Evolutionary conservation across 2,113 vertebrate genomes (phyloP).

Genomic region (Hyperopisus bebe): DNA sequence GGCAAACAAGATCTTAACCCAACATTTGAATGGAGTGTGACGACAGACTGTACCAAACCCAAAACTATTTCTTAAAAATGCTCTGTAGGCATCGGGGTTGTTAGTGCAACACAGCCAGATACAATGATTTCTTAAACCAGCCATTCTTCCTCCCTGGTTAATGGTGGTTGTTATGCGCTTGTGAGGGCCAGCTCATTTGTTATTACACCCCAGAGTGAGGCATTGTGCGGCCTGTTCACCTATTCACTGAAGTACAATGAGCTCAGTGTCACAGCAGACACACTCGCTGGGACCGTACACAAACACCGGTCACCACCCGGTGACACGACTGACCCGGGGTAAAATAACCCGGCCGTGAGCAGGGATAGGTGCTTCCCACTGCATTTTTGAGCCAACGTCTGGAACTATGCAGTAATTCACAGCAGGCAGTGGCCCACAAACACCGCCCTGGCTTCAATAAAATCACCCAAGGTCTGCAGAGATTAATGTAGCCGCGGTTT

Average conservation of each 20-base stretch:
- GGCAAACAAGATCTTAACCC: not conserved
- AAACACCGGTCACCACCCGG: not conserved
- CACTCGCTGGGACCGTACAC: conserved; percentile 25
- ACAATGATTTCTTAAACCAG: not conserved
- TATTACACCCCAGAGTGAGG: conserved; percentile 52
- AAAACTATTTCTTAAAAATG: not conserved
- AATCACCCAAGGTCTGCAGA: not conserved
- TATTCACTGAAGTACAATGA: conserved; percentile 52
- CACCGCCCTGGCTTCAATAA: not conserved
- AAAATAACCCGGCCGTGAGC: not conserved
- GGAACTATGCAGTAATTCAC: not conserved
- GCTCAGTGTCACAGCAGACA: conserved; percentile 47
- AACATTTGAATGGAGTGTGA: not conserved
- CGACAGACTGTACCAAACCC: not conserved
- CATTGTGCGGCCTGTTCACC: conserved; percentile 57
- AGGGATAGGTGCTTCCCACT: not conserved
- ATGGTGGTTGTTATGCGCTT: conserved; percentile 51
- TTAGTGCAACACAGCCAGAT: not conserved
- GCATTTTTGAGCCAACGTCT: not conserved
- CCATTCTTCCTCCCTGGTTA: conserved; percentile 33
- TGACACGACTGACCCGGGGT: not conserved
- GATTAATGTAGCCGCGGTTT: not conserved
- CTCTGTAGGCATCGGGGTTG: not conserved
- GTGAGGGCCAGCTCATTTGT: conserved; percentile 44
- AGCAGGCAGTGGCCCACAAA: not conserved